Conservation (phyloP, 1,140 invertebrate genomes). For the Papilio polyxenes region DNA sequence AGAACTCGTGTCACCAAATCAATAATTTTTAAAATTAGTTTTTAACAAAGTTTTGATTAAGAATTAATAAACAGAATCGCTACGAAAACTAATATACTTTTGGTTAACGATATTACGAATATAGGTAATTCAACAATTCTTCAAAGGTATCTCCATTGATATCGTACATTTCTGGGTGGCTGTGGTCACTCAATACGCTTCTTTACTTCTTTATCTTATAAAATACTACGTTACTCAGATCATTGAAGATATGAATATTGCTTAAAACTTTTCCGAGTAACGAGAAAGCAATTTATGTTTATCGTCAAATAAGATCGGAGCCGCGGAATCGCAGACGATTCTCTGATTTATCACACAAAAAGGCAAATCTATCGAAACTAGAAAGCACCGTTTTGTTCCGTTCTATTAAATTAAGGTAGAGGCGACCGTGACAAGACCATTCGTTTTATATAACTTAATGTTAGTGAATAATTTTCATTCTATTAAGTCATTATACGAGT, state of each 20-base stretch:
- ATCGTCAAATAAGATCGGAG: constrained; percentile 58
- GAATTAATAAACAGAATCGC: no score
- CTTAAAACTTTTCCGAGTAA: constrained; percentile 16
- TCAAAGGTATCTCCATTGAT: neutral
- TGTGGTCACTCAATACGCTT: neutral
- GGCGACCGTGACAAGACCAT: neutral
- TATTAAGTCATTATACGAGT: no score
- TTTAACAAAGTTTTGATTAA: no score
- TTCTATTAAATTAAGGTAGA: constrained; percentile 68
- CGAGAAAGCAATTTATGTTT: constrained; percentile 43
- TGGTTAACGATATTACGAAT: no score
- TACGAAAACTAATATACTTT: no score
- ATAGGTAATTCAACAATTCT: no score
- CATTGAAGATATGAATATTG: neutral
- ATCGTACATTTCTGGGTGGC: neutral
- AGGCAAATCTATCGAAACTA: constrained; percentile 43
- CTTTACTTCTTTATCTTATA: neutral
- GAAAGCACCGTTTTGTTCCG: constrained; percentile 56
- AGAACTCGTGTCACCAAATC: neutral
- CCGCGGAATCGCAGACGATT: constrained; percentile 45
- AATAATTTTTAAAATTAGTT: neutral
- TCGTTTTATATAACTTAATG: neutral
- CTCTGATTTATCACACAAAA: constrained; percentile 45
- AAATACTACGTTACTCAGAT: neutral
- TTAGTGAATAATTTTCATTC: neutral